Base-by-base conservation (phyloP, 2,113 vertebrate species). In the Seriola dumerili region DNA sequence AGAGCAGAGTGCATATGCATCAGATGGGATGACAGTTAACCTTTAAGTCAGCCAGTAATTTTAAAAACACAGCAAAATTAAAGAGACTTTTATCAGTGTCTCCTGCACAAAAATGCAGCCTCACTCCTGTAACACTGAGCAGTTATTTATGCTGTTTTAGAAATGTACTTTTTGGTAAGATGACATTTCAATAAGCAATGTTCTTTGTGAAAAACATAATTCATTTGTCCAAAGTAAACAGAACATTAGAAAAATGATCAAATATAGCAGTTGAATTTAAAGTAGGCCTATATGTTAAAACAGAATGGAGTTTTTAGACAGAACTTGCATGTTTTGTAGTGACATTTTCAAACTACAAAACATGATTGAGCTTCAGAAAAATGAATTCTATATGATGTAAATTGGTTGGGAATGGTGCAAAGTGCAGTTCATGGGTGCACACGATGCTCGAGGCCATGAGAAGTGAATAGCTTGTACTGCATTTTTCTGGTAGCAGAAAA, bases 1-100 rank as follows among this genome's bases (percentile, higher is more conserved):
- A 96, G 94, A 95, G 95, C 69, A 40, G 44, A 73, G 96, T 89
- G 95, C 93, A 91, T 89, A 93, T 94, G 95, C 95, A 95, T 95
- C 95, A 86, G 92, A 94, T 93, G 94, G 94, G 92, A 93, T 95
- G 95, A 95, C 95, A 95, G 95, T 96, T 97, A 96, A 97, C 96
- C 96, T 97, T 96, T 97, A 96, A 96, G 95, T 96, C 96, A 95
- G 96, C 95, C 96, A 46, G 95, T 95, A 95, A 96, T 84, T 78
- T 74, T 91, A 96, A 96, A 94, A 96, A 94, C 93, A 93, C 93
- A 42, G 62, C 50, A 65, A 63, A 87, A 73, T 64, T 48, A 80
- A 79, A 70, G 59, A 25, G 73, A 73, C 52, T 73, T 84, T 73
- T 93, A 88, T 89, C 81, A 80, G 61, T 48, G 73, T 85, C 32